Evolutionary conservation across 1,140 invertebrate species (phyloP).

Genomic region (Dysdera silvatica): DNA sequence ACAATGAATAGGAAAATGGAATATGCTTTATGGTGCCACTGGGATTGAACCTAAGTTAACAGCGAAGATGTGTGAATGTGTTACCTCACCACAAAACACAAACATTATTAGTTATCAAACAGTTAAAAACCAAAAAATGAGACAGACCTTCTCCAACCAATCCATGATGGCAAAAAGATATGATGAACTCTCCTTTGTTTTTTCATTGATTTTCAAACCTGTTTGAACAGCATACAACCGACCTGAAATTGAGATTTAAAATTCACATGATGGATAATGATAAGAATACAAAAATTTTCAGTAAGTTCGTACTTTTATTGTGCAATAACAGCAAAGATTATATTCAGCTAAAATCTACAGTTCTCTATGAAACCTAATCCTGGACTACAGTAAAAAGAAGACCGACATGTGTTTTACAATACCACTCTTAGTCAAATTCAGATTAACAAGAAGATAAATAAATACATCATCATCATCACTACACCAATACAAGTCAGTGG

Average conservation of each 20-base stretch:
- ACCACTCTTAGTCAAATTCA: no score
- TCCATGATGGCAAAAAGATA: conserved; percentile 74
- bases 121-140: not conserved
- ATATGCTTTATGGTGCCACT: no score
- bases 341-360: not conserved
- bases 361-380: not conserved
- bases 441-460: no score
- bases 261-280: not conserved
- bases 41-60: no score
- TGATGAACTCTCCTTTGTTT: conserved; percentile 59
- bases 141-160: conserved; percentile 66
- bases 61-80: no score
- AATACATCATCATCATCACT: no score
- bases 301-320: not conserved
- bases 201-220: conserved; percentile 56
- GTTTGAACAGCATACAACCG: conserved; percentile 55
- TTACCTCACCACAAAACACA: no score
- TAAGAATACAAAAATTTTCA: not conserved
- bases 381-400: not conserved
- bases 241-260: conserved; percentile 44
- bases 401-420: not conserved
- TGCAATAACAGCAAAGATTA: not conserved
- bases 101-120: no score
- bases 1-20: no score
- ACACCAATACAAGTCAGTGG: no score